Evolutionary conservation across 2,797 vertebrate genomes (phyloP), one percentile per base, ranked within the genome.

Genomic region (Discoglossus pictus): DNA sequence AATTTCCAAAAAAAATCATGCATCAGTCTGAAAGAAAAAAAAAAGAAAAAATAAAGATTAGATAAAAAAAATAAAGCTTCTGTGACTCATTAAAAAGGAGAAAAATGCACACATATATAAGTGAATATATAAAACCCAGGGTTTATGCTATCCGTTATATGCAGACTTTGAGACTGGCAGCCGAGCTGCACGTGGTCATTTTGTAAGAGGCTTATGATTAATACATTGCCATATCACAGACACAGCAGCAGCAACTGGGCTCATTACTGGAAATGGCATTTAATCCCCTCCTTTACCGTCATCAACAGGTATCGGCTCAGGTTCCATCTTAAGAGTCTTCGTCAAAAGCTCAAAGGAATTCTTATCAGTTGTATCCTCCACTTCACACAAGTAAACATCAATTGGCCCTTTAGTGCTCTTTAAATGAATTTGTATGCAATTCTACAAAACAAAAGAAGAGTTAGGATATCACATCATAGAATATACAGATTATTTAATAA

Each of bases 361-460:
- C 9, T 11, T 5, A 2, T 15, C 21, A 3, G 70, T 3, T 6
- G 64, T 77, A 8, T 64, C 61, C 20, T 86, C 86, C n/a, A 90
- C 78, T 6, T 95, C 93, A 54, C 92, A 94, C 0, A 92, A 77
- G 74, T 88, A 78, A 1, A 95, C 90, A 0, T 83, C 79, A 53
- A 97, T 92, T 23, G 94, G 93, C 7, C 95, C 94, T 23, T 78
- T 86, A 23, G 84, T 89, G 47, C 88, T 93, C 73, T 89, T 93
- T 63, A 98, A 83, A 1, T 91, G 92, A n/a, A 97, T 80, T 70
- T 93, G 85, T 81, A 97, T 89, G 6, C 78, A 85, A 54, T 95
- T 89, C 95, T 98, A 63, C n/a, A 36, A 66, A 76, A 74, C 20
- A 73, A 7, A 36, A 38, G 1, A 1, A 16, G 16, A 39, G 9